Evolutionary conservation across 2,888 invertebrate species (phyloP), one percentile per base, ranked within the genome.

Genomic region (Aspidiotus rigidus): DNA sequence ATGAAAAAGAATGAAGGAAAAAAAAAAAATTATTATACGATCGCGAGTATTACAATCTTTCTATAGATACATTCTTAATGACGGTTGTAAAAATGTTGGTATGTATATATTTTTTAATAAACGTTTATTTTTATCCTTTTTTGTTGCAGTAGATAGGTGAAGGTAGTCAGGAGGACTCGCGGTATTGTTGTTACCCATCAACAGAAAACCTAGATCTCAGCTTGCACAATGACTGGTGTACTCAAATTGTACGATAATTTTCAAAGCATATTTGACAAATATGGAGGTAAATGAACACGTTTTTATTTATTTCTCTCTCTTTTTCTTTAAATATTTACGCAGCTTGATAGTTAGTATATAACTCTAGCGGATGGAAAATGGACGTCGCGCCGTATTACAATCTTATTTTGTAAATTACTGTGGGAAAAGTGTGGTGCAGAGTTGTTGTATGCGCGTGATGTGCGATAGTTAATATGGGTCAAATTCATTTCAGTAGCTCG

Each of bases 211-310:
- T 53, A 67, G 67, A 67, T 67, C 67, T 67, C 67, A 67, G 59
- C 67, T 60, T 57, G 60, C 67, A 67, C 67, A 67, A 71, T 79
- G 77, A 78, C 90, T 90, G 90, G 88, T 89, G 81, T 83, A 89
- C 82, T 88, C 82, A 85, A 86, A 79, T 87, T 86, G 79, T 84
- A 89, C 81, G 86, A 87, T 79, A 84, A 84, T 79, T 85, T 90
- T 81, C 86, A 89, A 80, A 83, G 84, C 79, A 85, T 87, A 79
- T 84, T 90, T 84, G 86, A 90, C 79, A 87, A 86, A 83, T 84
- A 89, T 82, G 87, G 89, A 83, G 90, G 90, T 90, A 79, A 85
- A 86, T 80, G n/a, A 55, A 28, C 28, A 28, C 28, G 28, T 28
- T 28, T 28, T 28, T 28, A 28, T 28, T 28, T 28, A 28, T 28